Evolutionary conservation across 2,797 vertebrate genomes (phyloP).

Genomic region (Etheostoma perlongum): DNA sequence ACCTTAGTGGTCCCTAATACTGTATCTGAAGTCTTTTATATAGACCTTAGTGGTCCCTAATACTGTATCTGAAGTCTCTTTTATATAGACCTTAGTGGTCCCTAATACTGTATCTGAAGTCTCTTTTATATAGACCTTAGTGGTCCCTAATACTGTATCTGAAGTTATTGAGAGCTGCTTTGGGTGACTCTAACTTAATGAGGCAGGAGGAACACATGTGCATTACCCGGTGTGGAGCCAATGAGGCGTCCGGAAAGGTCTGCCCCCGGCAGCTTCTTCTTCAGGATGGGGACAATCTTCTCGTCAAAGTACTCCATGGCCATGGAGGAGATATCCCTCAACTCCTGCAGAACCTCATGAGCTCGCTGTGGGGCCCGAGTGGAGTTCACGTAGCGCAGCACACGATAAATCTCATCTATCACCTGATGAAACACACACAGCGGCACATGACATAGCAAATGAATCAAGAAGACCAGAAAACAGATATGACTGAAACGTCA

Average conservation of each 20-base stretch:
- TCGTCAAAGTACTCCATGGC: conserved; percentile 99
- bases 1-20: no score
- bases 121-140: no score
- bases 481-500: no score
- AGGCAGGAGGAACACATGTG: neutral
- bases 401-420: conserved; percentile 98
- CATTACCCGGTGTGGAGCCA: conserved; percentile 93
- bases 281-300: conserved; percentile 98
- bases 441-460: neutral
- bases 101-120: no score
- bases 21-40: no score
- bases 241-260: conserved; percentile 97
- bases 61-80: no score
- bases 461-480: neutral
- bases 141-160: no score
- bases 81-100: no score
- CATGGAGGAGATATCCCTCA: conserved; percentile 99
- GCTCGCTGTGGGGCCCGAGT: conserved; percentile 97
- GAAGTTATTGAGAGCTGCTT: neutral
- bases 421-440: conserved; percentile 83
- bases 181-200: neutral
- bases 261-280: conserved; percentile 96
- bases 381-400: conserved; percentile 97
- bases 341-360: conserved; percentile 97
- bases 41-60: no score